phyloP scores from a whole-genome alignment of 2,797 vertebrate genomes.

The Moxostoma hubbsi region DNA sequence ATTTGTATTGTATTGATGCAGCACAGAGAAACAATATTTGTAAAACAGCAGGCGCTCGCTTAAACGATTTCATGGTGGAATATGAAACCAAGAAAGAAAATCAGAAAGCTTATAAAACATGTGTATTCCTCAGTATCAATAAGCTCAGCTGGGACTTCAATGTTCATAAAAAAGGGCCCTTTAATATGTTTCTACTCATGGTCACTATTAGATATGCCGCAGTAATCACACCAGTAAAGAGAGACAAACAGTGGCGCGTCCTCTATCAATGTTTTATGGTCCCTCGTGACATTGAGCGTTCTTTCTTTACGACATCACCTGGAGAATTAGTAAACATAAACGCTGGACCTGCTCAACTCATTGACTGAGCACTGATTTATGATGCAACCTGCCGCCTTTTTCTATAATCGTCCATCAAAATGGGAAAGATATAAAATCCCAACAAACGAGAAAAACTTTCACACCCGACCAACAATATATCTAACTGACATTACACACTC shows the following conservation, averaged over 20 bases:
- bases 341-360: conserved; percentile 43
- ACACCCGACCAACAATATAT: conserved; percentile 57
- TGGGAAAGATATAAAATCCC: conserved; percentile 53
- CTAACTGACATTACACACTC: conserved; percentile 58
- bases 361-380: conserved; percentile 57
- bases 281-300: conserved; percentile 56
- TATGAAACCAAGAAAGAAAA: conserved; percentile 23
- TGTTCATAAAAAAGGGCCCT: conserved; percentile 50
- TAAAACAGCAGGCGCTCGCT: neutral
- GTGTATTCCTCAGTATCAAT: conserved; percentile 51
- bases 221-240: neutral
- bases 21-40: neutral
- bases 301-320: conserved; percentile 54
- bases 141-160: conserved; percentile 30
- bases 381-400: conserved; percentile 49
- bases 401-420: conserved; percentile 65
- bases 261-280: conserved; percentile 44
- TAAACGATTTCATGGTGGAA: conserved; percentile 28
- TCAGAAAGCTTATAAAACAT: conserved; percentile 17
- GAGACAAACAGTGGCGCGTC: conserved; percentile 15
- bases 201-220: conserved; percentile 50
- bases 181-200: conserved; percentile 43
- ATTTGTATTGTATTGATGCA: conserved; percentile 15
- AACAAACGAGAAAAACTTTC: conserved; percentile 61
- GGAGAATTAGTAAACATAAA: conserved; percentile 60